Base-by-base conservation (phyloP, 2,888 invertebrate species). In the Drosophila merina region DNA sequence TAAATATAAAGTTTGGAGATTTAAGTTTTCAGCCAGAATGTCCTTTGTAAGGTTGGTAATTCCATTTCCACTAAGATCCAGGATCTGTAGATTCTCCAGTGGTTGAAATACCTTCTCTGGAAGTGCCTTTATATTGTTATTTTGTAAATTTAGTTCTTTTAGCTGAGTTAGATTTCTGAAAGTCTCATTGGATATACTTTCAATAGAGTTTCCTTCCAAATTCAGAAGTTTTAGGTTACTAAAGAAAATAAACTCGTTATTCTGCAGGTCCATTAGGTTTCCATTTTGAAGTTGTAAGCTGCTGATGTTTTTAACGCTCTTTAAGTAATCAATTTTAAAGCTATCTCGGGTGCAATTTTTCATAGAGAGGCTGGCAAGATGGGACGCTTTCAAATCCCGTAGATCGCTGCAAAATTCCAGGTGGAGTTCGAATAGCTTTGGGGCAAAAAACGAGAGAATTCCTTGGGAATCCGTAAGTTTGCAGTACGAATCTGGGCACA, bases 41-140 rank as follows among this genome's bases (percentile, higher is more conserved):
- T 47, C 33, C 0, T 30, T 59, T 55, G 80, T 73, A 28, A 90
- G 74, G 4, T 67, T 52, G 4, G 60, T 72, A 4, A 90, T 75
- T 54, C 79, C 73, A 47, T 91, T 90, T 26, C 69, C 67, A 28
- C 91, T 90, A 40, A 90, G 59, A 74, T 90, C 90, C 10, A 90
- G 74, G 45, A 88, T 79, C n/a, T 78, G 68, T 3, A 90, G 76
- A 44, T 73, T 77, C 14, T 54, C 33, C 3, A 90, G 86, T 10
- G 82, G 75, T 4, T 56, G 59, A 33, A 89, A 88, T 0, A 79
- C 51, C 3, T 50, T 55, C 2, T 57, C 28, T 1, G 75, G 45
- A 30, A 90, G 54, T 59, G 77, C 31, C 55, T 63, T 57, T 73
- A 80, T 77, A 7, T 76, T 77, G 51, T 91, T 91, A 30, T 72